Conservation (phyloP, 2,888 invertebrate species). For the Pardosa pseudoannulata region DNA sequence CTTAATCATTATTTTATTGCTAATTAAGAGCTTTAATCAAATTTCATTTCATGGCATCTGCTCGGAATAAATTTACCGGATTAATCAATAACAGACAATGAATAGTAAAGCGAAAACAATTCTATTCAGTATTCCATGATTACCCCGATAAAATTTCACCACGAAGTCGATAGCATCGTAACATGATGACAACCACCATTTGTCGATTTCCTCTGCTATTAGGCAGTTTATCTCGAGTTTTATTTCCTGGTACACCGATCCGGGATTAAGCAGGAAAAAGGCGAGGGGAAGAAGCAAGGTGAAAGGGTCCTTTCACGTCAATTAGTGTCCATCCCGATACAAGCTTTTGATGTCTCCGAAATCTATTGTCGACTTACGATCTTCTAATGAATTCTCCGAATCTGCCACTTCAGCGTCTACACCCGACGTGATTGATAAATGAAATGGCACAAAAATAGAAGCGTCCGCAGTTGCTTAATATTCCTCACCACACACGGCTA, state of each 20-base stretch:
- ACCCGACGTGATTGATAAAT: constrained; percentile 55
- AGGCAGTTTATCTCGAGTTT: neutral
- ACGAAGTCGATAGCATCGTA: neutral
- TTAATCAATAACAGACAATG: neutral
- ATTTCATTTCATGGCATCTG: too few species aligned
- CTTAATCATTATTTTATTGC: too few species aligned
- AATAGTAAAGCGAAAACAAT: neutral
- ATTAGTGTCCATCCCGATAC: constrained; percentile 6
- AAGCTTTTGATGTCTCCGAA: constrained; percentile 38
- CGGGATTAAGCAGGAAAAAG: neutral
- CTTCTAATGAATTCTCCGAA: constrained; percentile 43
- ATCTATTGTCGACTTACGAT: constrained; percentile 39
- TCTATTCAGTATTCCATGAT: neutral
- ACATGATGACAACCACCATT: neutral
- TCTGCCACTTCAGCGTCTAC: constrained; percentile 31
- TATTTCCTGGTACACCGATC: constrained; percentile 15
- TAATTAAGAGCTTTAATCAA: too few species aligned
- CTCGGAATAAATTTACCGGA: neutral
- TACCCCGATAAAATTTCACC: neutral
- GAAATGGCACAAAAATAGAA: constrained; percentile 23
- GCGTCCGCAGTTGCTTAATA: constrained; percentile 32
- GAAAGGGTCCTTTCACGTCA: constrained; percentile 13
- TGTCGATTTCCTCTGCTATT: neutral
- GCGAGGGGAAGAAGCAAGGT: neutral
- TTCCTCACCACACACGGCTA: constrained; percentile 20